Conservation (phyloP, 2,113 vertebrate genomes). For the Platysteira castanea region DNA sequence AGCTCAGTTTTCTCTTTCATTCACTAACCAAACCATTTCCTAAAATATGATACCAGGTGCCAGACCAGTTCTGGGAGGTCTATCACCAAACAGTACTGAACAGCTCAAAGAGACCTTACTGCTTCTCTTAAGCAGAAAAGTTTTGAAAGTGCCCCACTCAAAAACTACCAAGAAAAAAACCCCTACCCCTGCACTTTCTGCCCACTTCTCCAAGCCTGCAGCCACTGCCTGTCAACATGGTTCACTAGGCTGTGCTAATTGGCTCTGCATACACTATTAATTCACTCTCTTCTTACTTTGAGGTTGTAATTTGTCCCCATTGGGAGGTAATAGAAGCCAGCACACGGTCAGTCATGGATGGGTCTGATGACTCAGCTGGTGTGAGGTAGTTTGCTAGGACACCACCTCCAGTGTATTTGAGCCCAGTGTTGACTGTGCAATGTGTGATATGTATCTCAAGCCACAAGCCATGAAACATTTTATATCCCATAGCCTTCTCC, state of each 20-base stretch:
- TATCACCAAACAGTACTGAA: background rate
- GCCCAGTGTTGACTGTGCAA: background rate
- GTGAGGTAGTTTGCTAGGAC: background rate
- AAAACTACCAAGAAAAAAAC: background rate
- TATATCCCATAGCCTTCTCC: background rate
- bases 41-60: background rate
- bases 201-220: background rate
- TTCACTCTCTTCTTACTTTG: background rate
- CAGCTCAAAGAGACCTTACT: background rate
- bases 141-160: too few relatives aligned
- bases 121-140: background rate
- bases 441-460: rapidly evolving
- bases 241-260: background rate
- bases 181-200: background rate
- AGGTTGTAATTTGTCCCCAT: conserved; percentile 16
- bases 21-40: background rate
- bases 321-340: conserved; percentile 9
- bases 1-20: conserved; percentile 3
- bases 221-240: background rate
- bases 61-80: background rate
- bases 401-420: background rate
- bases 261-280: background rate
- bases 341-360: background rate
- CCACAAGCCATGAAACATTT: background rate
- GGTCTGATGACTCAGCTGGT: background rate